phyloP scores from a whole-genome alignment of 1,140 invertebrate species.

The Neodiprion pinetum region DNA sequence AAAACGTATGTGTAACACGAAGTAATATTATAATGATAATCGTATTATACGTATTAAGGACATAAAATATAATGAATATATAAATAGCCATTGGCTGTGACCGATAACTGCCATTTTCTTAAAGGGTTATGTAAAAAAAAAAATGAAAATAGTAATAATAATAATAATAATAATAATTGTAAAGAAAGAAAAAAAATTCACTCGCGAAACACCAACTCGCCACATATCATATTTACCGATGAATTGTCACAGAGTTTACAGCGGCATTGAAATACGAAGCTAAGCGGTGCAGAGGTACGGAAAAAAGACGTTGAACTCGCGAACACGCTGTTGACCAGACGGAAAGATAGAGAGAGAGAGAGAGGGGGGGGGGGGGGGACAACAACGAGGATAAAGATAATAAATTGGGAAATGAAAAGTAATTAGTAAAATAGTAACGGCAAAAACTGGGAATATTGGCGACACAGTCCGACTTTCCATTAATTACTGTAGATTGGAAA shows the following conservation, averaged over 20 bases:
- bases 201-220: background rate
- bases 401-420: conserved; percentile 23
- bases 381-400: conserved; percentile 28
- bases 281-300: too few species aligned
- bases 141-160: conserved; percentile 34
- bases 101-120: conserved; percentile 64
- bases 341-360: conserved; percentile 21
- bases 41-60: conserved; percentile 14
- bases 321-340: background rate
- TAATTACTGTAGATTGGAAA: conserved; percentile 23
- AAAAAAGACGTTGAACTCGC: too few species aligned
- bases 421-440: conserved; percentile 16
- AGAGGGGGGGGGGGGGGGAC: conserved; percentile 14
- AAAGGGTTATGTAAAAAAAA: conserved; percentile 36
- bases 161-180: conserved; percentile 14
- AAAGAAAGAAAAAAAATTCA: conserved; percentile 3
- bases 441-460: background rate
- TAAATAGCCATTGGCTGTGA: conserved; percentile 63
- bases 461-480: too few species aligned
- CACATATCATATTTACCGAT: background rate
- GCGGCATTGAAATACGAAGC: conserved; percentile 14
- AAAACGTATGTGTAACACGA: background rate
- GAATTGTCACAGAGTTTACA: background rate
- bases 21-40: background rate
- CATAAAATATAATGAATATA: conserved; percentile 50